phyloP scores from a whole-genome alignment of 2,888 invertebrate species.

The Elysia crispata region DNA sequence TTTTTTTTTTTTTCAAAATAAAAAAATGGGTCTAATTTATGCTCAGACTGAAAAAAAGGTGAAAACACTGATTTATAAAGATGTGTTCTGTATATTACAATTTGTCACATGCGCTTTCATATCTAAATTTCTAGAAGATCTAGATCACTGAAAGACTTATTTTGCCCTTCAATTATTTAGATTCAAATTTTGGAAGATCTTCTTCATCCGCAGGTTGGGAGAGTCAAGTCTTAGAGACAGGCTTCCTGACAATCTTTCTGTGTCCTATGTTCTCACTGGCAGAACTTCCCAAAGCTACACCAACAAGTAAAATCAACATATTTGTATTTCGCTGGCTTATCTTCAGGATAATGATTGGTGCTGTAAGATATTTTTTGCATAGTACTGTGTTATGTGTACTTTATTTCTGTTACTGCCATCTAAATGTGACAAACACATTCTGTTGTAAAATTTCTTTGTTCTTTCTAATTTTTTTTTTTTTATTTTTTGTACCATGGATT shows the following conservation, averaged over 20 bases:
- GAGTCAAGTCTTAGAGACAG: conserved; percentile 77
- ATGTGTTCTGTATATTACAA: no score
- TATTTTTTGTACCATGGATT: background rate
- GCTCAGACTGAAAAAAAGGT: no score
- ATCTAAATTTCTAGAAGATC: no score
- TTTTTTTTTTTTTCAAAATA: no score
- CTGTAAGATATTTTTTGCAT: conserved; percentile 64
- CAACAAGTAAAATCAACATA: conserved; percentile 72
- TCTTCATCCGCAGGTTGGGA: conserved; percentile 75
- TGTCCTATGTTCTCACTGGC: conserved; percentile 74
- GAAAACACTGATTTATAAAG: no score
- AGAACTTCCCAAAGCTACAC: conserved; percentile 70
- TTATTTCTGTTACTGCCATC: background rate
- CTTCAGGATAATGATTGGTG: conserved; percentile 78
- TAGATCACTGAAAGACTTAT: no score
- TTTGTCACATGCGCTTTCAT: no score
- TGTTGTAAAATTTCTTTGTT: background rate
- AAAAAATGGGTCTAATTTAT: no score
- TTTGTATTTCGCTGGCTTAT: conserved; percentile 77
- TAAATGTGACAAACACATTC: background rate
- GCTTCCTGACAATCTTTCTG: conserved; percentile 76
- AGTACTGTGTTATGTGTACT: conserved; percentile 35
- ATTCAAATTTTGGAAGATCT: no score
- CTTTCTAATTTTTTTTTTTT: background rate
- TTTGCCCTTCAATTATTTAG: no score